Evolutionary conservation across 2,113 vertebrate genomes (phyloP).

Genomic region (Lathamus discolor): DNA sequence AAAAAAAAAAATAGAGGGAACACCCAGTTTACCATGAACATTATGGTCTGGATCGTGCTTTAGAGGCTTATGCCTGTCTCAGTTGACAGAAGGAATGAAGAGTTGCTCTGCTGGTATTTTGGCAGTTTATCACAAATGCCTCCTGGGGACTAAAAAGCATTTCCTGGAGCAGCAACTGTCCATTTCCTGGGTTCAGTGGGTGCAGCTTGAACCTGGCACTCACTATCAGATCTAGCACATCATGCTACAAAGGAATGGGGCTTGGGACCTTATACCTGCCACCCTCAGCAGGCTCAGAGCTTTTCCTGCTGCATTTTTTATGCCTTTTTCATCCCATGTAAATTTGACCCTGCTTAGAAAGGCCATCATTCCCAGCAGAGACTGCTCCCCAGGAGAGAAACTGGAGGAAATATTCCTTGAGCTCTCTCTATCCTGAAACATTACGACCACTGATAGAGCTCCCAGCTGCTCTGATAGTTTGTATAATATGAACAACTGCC

Average conservation of each 20-base stretch:
- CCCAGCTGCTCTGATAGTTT: not conserved
- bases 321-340: not conserved
- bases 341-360: not conserved
- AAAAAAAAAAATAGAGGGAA: not conserved
- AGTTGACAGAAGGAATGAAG: not conserved
- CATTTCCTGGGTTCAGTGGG: not conserved
- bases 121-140: not conserved
- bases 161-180: not conserved
- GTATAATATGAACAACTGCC: not conserved
- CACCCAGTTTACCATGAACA: not conserved
- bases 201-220: not conserved
- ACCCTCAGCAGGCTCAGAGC: not conserved
- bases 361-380: not conserved
- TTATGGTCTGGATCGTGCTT: not conserved
- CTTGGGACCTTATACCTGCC: not conserved
- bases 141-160: not conserved
- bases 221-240: not conserved
- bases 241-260: not conserved
- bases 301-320: not conserved
- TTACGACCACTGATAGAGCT: not conserved
- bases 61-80: not conserved
- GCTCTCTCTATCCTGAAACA: not conserved
- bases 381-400: not conserved
- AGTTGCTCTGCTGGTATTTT: slow-evolving; percentile 6
- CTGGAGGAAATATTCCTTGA: not conserved